phyloP scores from a whole-genome alignment of 2,888 invertebrate genomes.

The Craniophora ligustri region DNA sequence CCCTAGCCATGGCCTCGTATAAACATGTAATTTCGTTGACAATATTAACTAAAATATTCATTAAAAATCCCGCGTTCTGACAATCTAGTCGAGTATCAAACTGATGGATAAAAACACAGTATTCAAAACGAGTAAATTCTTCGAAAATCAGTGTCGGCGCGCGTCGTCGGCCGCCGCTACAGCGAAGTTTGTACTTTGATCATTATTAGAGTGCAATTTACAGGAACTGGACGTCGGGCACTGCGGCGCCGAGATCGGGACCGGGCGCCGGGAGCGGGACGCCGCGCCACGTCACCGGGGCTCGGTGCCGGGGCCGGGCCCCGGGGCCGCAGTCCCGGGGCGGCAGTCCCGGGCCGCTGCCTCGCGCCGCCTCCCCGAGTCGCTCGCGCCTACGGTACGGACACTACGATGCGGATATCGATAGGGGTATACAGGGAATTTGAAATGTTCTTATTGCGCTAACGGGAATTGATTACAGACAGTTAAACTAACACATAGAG shows the following conservation, averaged over 20 bases:
- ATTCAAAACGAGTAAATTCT: slow-evolving; percentile 73
- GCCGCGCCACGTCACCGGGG: background rate
- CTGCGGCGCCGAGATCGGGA: slow-evolving; percentile 8
- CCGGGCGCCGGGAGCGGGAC: background rate
- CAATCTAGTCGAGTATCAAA: slow-evolving; percentile 49
- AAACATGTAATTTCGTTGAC: slow-evolving; percentile 52
- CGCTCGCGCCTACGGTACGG: slow-evolving; percentile 12
- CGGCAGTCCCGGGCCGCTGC: slow-evolving; percentile 16
- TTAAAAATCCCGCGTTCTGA: slow-evolving; percentile 46
- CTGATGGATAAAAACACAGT: slow-evolving; percentile 56
- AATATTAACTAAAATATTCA: slow-evolving; percentile 45
- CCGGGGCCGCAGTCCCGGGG: slow-evolving; percentile 1
- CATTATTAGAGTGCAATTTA: slow-evolving; percentile 57
- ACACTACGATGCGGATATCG: slow-evolving; percentile 30
- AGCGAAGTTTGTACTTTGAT: slow-evolving; percentile 68
- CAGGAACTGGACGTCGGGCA: slow-evolving; percentile 38
- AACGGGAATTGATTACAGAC: slow-evolving; percentile 50
- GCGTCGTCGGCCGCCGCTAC: slow-evolving; percentile 37
- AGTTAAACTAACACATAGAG: slow-evolving; percentile 40
- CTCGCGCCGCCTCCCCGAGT: slow-evolving; percentile 22
- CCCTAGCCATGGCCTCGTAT: slow-evolving; percentile 66
- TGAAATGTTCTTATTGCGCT: slow-evolving; percentile 45
- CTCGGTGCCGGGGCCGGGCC: slow-evolving; percentile 12
- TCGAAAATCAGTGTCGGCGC: slow-evolving; percentile 70
- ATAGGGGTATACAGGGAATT: slow-evolving; percentile 26